Evolutionary conservation across 2,888 invertebrate species (phyloP), one percentile per base, ranked within the genome.

Genomic region (Ectobius pallidus): DNA sequence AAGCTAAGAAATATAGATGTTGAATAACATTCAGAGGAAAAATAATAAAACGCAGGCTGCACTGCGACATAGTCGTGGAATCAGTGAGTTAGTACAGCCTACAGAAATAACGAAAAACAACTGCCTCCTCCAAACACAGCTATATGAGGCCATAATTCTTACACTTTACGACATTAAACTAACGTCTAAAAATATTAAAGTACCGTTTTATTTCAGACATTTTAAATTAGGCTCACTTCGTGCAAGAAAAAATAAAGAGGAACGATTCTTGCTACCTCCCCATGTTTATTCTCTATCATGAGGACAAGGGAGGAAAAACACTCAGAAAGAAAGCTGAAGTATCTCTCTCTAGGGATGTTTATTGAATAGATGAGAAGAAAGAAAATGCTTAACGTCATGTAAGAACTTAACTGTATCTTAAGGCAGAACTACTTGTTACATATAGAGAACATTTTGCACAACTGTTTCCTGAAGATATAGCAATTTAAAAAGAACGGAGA

Each of bases 151-250:
- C 14, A 52, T 52, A 52, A 25, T 7, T 52, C 52, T 62, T 62
- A 39, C 16, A 34, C 20, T 39, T 39, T 39, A 62, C 11, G 20
- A 20, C n/a, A 14, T 39, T 39, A 39, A 7, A 39, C 1, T 20
- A 62, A 32, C 16, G 62, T 39, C 34, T 20, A 9, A 39, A 34
- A 62, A 61, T 61, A 61, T 61, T 62, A 62, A 62, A 62, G 62
- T 20, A n/a, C 18, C 34, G 34, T 62, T 62, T 39, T 39, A 62
- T 20, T 62, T 62, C 62, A 62, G 62, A 39, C 22, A 14, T 62
- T 62, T 62, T 22, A 62, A 62, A 62, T 39, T 62, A 16, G 39
- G 20, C 32, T 39, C n/a, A n/a, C n/a, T n/a, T n/a, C n/a, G n/a
- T n/a, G n/a, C n/a, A n/a, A n/a, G n/a, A 34, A 34, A 62, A 62